Conservation (phyloP, 2,113 vertebrate species). For the Myodes glareolus region DNA sequence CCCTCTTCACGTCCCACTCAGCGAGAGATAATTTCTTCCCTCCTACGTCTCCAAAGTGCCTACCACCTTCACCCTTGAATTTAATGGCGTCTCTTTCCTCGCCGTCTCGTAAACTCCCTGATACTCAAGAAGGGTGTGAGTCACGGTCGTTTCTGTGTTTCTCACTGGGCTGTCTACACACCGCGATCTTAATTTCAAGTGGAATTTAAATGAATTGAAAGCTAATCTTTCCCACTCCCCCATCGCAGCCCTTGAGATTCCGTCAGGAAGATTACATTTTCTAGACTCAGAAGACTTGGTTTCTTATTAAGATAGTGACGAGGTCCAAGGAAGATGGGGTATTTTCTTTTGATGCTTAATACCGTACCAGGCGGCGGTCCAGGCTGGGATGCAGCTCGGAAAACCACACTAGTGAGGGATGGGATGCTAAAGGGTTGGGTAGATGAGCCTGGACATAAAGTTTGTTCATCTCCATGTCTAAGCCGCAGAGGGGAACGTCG, state of each 20-base stretch:
- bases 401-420: not conserved
- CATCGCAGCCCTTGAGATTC: constrained; percentile 39
- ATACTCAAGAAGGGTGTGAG: not conserved
- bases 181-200: constrained; percentile 52
- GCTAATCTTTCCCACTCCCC: constrained; percentile 30
- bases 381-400: not conserved
- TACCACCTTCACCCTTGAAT: not conserved
- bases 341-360: not conserved
- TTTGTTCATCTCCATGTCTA: not conserved
- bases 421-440: not conserved
- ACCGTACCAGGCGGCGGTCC: not conserved
- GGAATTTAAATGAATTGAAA: constrained; percentile 58
- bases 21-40: constrained; percentile 23
- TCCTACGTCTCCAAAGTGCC: not conserved
- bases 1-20: not conserved
- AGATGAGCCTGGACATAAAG: not conserved
- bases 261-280: not conserved
- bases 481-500: not conserved
- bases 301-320: not conserved
- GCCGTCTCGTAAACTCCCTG: constrained; percentile 6
- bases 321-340: not conserved
- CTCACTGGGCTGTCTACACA: constrained; percentile 52
- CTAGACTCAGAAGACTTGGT: not conserved
- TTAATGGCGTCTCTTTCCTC: not conserved
- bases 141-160: constrained; percentile 58